A percentile compares a stretch with the other conserved stretches of the same genome.
Evolutionary conservation across 2,888 invertebrate genomes (phyloP).

Genomic region (Chelonus formosanus): DNA sequence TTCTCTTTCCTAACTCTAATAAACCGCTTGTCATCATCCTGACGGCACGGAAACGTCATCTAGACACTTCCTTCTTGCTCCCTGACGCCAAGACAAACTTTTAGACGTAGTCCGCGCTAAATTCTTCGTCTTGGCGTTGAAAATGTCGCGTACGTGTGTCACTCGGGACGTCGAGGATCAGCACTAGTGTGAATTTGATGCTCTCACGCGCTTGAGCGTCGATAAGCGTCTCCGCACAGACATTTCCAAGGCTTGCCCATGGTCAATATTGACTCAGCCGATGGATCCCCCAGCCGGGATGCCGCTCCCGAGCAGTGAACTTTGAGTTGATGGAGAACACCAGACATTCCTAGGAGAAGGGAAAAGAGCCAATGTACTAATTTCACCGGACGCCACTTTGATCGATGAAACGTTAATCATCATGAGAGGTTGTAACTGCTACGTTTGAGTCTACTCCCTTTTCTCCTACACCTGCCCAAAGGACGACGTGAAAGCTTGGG

Average conservation of each 20-base stretch:
- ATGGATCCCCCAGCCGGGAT: constrained; percentile 37
- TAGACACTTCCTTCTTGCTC: constrained; percentile 28
- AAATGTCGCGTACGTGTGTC: constrained; percentile 30
- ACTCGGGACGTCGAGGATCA: constrained; percentile 29
- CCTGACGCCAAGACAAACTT: constrained; percentile 21
- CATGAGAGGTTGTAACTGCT: constrained; percentile 33
- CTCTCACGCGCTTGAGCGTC: constrained; percentile 28
- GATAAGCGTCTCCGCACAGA: constrained; percentile 35
- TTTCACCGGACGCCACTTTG: constrained; percentile 38
- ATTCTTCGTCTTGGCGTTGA: constrained; percentile 1
- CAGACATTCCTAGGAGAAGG: constrained; percentile 7
- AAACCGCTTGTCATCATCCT: constrained; percentile 30
- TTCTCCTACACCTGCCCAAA: not conserved
- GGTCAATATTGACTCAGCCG: constrained; percentile 44
- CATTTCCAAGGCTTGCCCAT: constrained; percentile 38
- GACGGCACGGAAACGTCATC: constrained; percentile 28
- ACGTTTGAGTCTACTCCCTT: not conserved
- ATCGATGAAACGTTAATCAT: constrained; percentile 46
- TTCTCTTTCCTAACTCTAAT: constrained; percentile 21
- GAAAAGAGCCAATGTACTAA: constrained; percentile 32
- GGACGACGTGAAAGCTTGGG: constrained; percentile 17
- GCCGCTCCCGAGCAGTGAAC: not conserved
- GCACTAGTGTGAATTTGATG: constrained; percentile 21
- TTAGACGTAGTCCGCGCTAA: constrained; percentile 13
- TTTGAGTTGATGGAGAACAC: not conserved